Base-by-base conservation (phyloP, 2,888 invertebrate species). In the Creontiades dilutus region DNA sequence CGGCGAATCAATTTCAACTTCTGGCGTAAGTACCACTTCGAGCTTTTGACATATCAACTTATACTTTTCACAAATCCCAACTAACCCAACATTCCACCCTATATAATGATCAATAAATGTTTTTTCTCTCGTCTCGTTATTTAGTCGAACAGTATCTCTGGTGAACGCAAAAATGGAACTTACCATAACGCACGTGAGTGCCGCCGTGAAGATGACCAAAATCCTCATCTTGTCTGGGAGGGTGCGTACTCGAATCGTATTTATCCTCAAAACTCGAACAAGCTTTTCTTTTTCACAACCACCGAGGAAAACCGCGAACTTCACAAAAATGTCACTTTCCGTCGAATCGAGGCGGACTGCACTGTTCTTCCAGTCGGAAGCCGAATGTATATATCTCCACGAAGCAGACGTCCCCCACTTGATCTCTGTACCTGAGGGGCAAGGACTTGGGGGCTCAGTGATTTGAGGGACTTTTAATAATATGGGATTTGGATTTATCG, bases 401-500 rank as follows among this genome's bases (percentile, higher is more conserved):
- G 27, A 13, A 68, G 68, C 68, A 68, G 68, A 68, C 68, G 23
- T 68, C 9, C 68, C 68, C 68, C 68, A 68, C 68, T 68, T 57
- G n/a, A n/a, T 57, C 57, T 0, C n/a, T 57, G n/a, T n/a, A 16
- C 57, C 2, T 57, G 57, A n/a, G n/a, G n/a, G 16, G 16, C 57
- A n/a, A 57, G n/a, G 57, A n/a, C 57, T 16, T n/a, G 13, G 57
- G 55, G 57, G 16, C 12, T 12, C 52, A 52, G 11, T 52, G 52
- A 16, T 16, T 52, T 16, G 52, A 52, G 2, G 52, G 16, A 1
- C 16, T 52, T 52, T 7, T 52, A 52, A 52, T 52, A 52, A 16
- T 37, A 37, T 37, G 37, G 37, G 37, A 37, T 37, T 37, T 16
- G 52, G 52, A 52, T 52, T 52, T 48, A 48, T 52, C 16, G 11